These are phyloP conservation scores for Schizotus pectinicornis DNA, from an alignment of 2,888 invertebrate genomes.

Conservation along the genomic window DNA sequence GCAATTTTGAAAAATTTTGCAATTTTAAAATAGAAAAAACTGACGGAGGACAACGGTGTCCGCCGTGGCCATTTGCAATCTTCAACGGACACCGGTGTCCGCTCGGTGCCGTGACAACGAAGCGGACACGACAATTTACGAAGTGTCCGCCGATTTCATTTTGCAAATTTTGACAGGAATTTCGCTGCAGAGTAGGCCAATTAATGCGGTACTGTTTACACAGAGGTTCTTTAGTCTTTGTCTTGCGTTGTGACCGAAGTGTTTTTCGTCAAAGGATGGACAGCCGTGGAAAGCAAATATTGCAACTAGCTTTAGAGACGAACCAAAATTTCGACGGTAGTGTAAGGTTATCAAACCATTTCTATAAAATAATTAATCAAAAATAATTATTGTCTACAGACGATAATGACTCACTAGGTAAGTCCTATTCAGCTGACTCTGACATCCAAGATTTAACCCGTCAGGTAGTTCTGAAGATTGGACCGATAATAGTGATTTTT, in stretches of 20 bases:
- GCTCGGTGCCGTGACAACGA: conserved; percentile 7
- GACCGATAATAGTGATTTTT: conserved; percentile 13
- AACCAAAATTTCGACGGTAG: conserved; percentile 15
- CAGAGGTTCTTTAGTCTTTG: not conserved
- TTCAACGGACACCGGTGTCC: conserved; percentile 16
- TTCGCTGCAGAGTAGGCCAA: not conserved
- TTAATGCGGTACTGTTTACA: conserved; percentile 10
- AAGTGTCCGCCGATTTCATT: conserved; percentile 15
- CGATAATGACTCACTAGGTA: conserved; percentile 12
- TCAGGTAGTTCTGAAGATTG: conserved; percentile 13
- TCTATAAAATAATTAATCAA: conserved; percentile 1
- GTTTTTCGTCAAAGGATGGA: conserved; percentile 8
- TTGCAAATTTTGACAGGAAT: conserved; percentile 5
- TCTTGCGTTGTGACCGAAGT: not conserved
- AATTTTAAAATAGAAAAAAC: conserved; percentile 10
- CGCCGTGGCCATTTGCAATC: conserved; percentile 21
- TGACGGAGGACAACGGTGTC: conserved; percentile 28
- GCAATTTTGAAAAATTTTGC: not conserved
- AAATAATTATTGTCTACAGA: conserved; percentile 18
- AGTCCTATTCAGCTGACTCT: conserved; percentile 20
- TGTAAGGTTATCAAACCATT: not conserved
- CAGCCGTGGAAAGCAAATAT: conserved; percentile 15
- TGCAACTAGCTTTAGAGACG: conserved; percentile 16
- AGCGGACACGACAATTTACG: conserved; percentile 21
- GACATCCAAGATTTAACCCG: conserved; percentile 20